Evolutionary conservation across 2,113 vertebrate species (phyloP).

Genomic region (Proteles cristata): DNA sequence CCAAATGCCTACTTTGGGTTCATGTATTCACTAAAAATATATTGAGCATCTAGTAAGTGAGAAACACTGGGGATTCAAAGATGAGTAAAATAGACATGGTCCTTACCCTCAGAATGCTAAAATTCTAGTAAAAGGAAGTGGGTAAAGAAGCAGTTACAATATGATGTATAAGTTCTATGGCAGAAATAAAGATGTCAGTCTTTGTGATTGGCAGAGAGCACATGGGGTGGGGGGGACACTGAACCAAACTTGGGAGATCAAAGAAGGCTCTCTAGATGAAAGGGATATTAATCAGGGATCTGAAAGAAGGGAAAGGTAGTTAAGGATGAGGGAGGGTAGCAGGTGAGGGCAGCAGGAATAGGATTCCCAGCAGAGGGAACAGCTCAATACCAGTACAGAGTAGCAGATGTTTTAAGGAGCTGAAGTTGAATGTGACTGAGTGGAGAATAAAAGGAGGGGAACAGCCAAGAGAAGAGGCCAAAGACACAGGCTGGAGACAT

Average conservation of each 20-base stretch:
- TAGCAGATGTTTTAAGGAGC: not conserved
- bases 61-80: not conserved
- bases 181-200: not conserved
- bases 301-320: not conserved
- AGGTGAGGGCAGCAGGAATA: not conserved
- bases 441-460: not conserved
- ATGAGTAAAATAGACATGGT: not conserved
- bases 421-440: not conserved
- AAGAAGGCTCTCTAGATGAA: not conserved
- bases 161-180: not conserved
- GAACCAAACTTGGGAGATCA: not conserved
- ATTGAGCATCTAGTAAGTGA: conserved; percentile 21
- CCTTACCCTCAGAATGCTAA: not conserved
- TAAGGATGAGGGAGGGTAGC: not conserved
- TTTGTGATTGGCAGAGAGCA: not conserved
- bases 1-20: not conserved
- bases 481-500: not conserved
- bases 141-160: not conserved
- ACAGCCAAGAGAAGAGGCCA: not conserved
- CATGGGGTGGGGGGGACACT: not conserved
- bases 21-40: conserved; percentile 49
- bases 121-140: not conserved
- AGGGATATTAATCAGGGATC: not conserved
- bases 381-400: not conserved
- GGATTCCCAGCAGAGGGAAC: not conserved